Evolutionary conservation across 2,888 invertebrate genomes (phyloP), one percentile per base, ranked within the genome.

Genomic region (Lasioglossum morio): DNA sequence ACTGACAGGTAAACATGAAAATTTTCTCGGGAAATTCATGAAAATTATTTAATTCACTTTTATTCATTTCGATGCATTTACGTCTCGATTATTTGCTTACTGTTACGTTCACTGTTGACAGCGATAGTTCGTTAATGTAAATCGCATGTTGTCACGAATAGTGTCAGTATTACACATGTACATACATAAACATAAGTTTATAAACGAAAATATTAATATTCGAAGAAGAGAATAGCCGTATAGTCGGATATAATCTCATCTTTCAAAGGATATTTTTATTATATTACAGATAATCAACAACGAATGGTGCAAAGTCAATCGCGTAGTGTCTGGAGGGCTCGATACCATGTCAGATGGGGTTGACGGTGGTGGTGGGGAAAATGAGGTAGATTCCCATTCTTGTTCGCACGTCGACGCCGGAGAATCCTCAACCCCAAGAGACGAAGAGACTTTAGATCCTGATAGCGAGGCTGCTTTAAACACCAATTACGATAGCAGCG

Each of bases 401-500:
- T 95, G 94, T 85, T 90, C 91, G 78, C 94, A 94, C 63, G 92
- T 92, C 16, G 94, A 94, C 81, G 90, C 92, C 43, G 94, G 94
- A 63, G 94, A 95, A 85, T 93, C 94, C 12, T 93, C 93, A 27
- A 94, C 94, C 89, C 92, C 93, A 72, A 92, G 94, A 79, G 95
- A 95, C 86, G 95, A 95, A 87, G 96, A 96, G 87, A 94, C 95
- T 77, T 93, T 96, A 84, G 94, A 95, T 80, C 95, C 96, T 85
- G 96, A 96, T 89, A 96, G 95, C 89, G 96, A 96, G 88, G 94
- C 95, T 69, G 96, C 95, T 78, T 95, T 96, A 63, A 96, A 95
- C 93, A 96, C 96, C 27, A 96, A 96, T 93, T 96, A 96, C 93
- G 96, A 96, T 92, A 96, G 96, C 79, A 95, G 96, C 84, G 96